Evolutionary conservation across 64 coral and sea anemone species (phyloP), one percentile per base, ranked within the genome.

Genomic region (Pachyseris speciosa): DNA sequence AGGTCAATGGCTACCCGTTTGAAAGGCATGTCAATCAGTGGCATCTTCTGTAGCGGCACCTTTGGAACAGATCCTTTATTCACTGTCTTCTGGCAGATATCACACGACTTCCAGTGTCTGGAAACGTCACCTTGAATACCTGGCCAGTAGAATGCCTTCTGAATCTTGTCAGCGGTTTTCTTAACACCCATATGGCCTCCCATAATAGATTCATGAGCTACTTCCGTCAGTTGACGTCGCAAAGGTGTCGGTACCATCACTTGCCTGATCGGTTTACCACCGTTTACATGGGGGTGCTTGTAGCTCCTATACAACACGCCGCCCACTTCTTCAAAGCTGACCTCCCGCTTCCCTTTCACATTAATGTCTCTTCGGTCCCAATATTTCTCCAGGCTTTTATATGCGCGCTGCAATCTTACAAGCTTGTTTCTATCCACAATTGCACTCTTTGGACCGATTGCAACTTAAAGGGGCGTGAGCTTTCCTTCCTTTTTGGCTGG

Each of bases 111-210:
- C 19, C 84, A 94, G 52, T 80, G 75, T 45, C 84, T 26, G 0
- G 71, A 10, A 0, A 92, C 81, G 26, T 92, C 90, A 25, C 66
- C 70, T 49, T 85, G 81, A 25, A 92, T 86, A 22, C 80, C 80
- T n/a, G n/a, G n/a, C n/a, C n/a, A n/a, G n/a, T n/a, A n/a, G n/a
- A n/a, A n/a, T n/a, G n/a, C n/a, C n/a, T n/a, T n/a, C n/a, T n/a
- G n/a, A n/a, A n/a, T n/a, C n/a, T n/a, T n/a, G n/a, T n/a, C n/a
- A n/a, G n/a, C n/a, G n/a, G n/a, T n/a, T n/a, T n/a, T n/a, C n/a
- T n/a, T n/a, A n/a, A n/a, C n/a, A n/a, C n/a, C n/a, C n/a, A n/a
- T n/a, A n/a, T n/a, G n/a, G n/a, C n/a, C n/a, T n/a, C n/a, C n/a
- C n/a, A n/a, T n/a, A n/a, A 90, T 40, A 27, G 65, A 91, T 5